phyloP scores from a whole-genome alignment of 2,113 vertebrate genomes.

The Thalassoma bifasciatum region DNA sequence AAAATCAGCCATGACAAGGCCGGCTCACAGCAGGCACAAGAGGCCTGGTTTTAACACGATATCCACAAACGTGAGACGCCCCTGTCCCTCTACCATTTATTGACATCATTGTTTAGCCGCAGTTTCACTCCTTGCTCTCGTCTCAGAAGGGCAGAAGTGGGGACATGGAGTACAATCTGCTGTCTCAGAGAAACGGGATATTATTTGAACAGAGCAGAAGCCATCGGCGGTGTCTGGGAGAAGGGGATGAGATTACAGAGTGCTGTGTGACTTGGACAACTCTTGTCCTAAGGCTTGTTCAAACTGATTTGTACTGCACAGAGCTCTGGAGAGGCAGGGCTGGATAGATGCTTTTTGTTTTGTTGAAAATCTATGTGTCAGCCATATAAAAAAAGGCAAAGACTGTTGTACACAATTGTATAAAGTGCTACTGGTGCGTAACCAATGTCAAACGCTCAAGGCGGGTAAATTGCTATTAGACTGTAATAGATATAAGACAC shows the following conservation, averaged over 20 bases:
- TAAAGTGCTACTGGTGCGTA: neutral
- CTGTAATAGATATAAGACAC: neutral
- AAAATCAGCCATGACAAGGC: conserved; percentile 32
- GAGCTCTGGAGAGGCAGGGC: conserved; percentile 41
- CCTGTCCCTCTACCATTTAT: conserved; percentile 48
- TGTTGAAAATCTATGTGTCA: conserved; percentile 36
- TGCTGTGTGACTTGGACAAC: conserved; percentile 58
- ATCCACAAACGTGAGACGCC: conserved; percentile 34
- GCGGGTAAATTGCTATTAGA: neutral
- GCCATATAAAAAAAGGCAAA: conserved; percentile 35
- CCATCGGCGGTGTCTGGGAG: conserved; percentile 41
- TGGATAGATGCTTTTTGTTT: conserved; percentile 31
- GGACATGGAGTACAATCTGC: conserved; percentile 52
- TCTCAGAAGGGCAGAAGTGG: conserved; percentile 43
- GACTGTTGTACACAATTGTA: neutral
- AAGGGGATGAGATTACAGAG: conserved; percentile 58
- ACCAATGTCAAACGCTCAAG: neutral
- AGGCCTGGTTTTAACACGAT: conserved; percentile 15
- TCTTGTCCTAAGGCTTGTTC: conserved; percentile 58
- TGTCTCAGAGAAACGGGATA: conserved; percentile 51
- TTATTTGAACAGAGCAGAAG: conserved; percentile 60
- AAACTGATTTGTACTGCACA: conserved; percentile 60
- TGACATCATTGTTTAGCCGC: conserved; percentile 55
- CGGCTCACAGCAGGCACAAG: conserved; percentile 1
- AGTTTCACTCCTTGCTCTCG: conserved; percentile 34